Evolutionary conservation across 2,113 vertebrate genomes (phyloP), one percentile per base, ranked within the genome.

Genomic region (Aleadryas rufinucha): DNA sequence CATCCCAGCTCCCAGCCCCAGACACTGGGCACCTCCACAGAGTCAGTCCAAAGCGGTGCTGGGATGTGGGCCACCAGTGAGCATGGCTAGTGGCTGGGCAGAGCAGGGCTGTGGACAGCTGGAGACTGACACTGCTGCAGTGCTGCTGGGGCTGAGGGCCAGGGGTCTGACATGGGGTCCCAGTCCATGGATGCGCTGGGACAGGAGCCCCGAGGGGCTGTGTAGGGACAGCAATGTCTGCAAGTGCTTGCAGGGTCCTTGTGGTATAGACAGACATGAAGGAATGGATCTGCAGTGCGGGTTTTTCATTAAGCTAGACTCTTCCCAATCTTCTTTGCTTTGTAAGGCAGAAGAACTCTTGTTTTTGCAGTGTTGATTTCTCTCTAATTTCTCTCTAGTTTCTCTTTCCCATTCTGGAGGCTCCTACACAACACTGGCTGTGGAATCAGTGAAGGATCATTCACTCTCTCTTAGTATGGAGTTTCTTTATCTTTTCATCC

Each of bases 231-330:
- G 24, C 30, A 60, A 6, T 3, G 10, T 37, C 72, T 63, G 13
- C 1, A 0, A 79, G 49, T 19, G 10, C 11, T 65, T 0, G 0
- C 42, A 63, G 26, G 16, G 30, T 63, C 30, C 30, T 79, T 16
- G 30, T 4, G 30, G 10, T 3, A 3, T 9, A 26, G 24, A 18
- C 23, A 61, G 14, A 12, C 19, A 31, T 14, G 23, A 66, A 77
- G 26, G 5, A 65, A 70, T 7, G 3, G n/a, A 20, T 39, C 64
- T 28, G 35, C 21, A 4, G 9, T 22, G 13, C 2, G 1, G 7
- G 10, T 1, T 22, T 53, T 47, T 56, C 47, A 52, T 19, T 3
- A 78, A 69, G 20, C 6, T 26, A 26, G 80, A 71, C 35, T 71
- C 14, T 42, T 52, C 26, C 47, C 18, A 28, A 3, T 26, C 52